phyloP scores from a whole-genome alignment of 2,888 invertebrate genomes.

The Epirrita christyi region DNA sequence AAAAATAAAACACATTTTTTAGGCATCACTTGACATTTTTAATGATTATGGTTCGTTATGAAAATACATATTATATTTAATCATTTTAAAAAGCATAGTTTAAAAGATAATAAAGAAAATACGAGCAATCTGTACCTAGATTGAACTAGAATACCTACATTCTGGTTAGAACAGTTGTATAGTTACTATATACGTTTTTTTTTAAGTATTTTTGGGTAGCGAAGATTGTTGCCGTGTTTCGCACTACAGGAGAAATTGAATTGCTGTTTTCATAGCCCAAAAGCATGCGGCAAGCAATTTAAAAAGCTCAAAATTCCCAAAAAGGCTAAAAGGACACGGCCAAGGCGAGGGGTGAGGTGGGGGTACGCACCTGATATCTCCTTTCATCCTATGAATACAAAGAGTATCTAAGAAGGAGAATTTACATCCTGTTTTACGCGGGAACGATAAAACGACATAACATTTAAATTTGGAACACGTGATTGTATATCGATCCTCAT shows the following conservation, averaged over 20 bases:
- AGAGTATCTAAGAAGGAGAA: conserved; percentile 57
- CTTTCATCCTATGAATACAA: conserved; percentile 77
- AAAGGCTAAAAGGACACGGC: conserved; percentile 49
- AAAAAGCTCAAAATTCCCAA: conserved; percentile 65
- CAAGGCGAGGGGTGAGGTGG: conserved; percentile 24
- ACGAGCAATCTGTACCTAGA: too few species aligned
- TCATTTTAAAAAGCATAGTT: too few species aligned
- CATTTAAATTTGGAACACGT: conserved; percentile 40
- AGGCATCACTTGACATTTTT: too few species aligned
- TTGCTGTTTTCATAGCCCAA: conserved; percentile 44
- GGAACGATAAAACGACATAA: conserved; percentile 35
- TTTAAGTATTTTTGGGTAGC: too few species aligned
- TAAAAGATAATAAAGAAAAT: too few species aligned
- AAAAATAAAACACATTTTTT: too few species aligned
- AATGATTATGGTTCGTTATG: too few species aligned
- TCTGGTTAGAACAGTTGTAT: too few species aligned
- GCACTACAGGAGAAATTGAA: neutral
- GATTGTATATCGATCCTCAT: conserved; percentile 42
- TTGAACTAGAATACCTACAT: too few species aligned
- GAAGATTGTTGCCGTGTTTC: too few species aligned
- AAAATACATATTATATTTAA: too few species aligned
- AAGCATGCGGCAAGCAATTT: conserved; percentile 60
- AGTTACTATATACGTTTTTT: too few species aligned
- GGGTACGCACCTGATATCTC: conserved; percentile 61
- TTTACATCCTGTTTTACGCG: conserved; percentile 39